These are phyloP conservation scores for Trachelus stipa DNA, from an alignment of 2,888 invertebrate species.

Conservation along the genomic window DNA sequence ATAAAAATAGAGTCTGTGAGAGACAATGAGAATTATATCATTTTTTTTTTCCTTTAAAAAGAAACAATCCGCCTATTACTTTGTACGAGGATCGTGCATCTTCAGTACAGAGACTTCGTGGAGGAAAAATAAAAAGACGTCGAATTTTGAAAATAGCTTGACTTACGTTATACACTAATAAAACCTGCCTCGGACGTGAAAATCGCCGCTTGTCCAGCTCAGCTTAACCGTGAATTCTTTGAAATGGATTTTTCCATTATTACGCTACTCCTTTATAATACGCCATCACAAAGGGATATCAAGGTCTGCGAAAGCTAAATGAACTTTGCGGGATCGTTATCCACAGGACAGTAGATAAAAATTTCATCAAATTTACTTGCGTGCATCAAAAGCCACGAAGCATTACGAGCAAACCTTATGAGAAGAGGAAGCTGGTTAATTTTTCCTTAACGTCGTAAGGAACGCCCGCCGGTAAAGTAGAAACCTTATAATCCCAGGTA, in stretches of 20 bases:
- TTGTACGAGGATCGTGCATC: no score
- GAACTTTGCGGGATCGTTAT: not conserved
- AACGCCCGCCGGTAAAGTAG: not conserved
- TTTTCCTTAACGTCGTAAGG: not conserved
- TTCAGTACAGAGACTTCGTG: no score
- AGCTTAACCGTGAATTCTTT: not conserved
- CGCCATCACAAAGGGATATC: not conserved
- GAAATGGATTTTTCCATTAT: not conserved
- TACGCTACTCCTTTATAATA: not conserved
- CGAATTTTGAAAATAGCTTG: no score
- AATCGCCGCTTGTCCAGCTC: not conserved
- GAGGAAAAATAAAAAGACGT: no score
- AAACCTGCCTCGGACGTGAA: no score
- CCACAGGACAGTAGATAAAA: not conserved
- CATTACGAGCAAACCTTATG: not conserved
- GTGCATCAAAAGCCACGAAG: not conserved
- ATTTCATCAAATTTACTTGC: not conserved
- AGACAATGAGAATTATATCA: not conserved
- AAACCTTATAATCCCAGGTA: not conserved
- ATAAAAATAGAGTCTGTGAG: not conserved
- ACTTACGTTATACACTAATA: no score
- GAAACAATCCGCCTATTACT: no score
- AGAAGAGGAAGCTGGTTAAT: not conserved
- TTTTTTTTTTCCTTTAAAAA: no score
- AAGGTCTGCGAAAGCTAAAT: not conserved